Percentiles rank a stretch among this genome's conserved stretches.
Conservation (phyloP, 2,797 vertebrate genomes). For the Hydrocynus forskahlii region DNA sequence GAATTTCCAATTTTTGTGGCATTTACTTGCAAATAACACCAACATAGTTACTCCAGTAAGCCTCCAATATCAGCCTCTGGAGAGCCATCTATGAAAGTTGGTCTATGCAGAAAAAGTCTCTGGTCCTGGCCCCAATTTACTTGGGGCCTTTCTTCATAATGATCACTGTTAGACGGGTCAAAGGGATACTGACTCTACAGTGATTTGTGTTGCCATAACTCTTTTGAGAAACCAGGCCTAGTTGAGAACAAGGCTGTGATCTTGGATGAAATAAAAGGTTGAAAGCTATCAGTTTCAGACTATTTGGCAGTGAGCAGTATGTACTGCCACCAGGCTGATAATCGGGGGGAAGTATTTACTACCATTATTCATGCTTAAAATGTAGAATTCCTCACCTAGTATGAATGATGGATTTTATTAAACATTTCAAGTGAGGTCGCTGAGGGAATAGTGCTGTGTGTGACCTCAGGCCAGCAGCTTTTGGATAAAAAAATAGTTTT, state of each 20-base stretch:
- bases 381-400: neutral
- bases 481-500: slow-evolving; percentile 19
- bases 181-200: neutral
- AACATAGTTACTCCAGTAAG: neutral
- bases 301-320: neutral
- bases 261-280: neutral
- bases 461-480: slow-evolving; percentile 22
- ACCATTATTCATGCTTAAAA: neutral
- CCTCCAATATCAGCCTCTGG: neutral
- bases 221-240: neutral
- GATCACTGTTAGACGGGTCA: neutral
- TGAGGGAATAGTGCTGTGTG: neutral
- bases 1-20: neutral
- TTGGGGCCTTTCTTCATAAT: neutral
- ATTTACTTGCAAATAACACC: neutral
- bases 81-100: neutral
- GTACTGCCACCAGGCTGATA: slow-evolving; percentile 1
- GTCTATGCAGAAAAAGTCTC: neutral
- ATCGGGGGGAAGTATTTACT: neutral
- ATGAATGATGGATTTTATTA: neutral
- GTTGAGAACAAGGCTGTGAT: slow-evolving; percentile 1
- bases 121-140: neutral
- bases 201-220: neutral
- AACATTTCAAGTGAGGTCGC: neutral
- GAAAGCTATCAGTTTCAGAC: slow-evolving; percentile 4